phyloP scores from a whole-genome alignment of 92 coral and sea anemone species.

The Epizoanthus scotinus region DNA sequence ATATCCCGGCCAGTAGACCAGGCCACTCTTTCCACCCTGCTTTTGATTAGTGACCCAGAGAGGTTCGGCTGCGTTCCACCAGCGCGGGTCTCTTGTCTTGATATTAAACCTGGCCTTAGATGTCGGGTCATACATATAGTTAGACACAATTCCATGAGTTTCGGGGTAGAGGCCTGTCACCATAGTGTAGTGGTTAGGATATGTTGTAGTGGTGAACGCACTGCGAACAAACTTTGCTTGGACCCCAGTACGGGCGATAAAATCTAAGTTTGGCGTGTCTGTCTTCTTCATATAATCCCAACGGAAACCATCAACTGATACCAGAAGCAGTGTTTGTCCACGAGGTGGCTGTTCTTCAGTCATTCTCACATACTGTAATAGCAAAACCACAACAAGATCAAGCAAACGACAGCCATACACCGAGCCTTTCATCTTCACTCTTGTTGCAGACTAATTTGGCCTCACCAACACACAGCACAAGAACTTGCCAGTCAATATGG shows the following conservation, averaged over 20 bases:
- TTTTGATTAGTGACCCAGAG: conserved; percentile 88
- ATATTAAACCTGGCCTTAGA: conserved; percentile 59
- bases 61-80: conserved; percentile 93
- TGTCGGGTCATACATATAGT: conserved; percentile 85
- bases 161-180: conserved; percentile 95
- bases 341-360: not conserved
- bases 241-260: conserved; percentile 72
- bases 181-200: conserved; percentile 78
- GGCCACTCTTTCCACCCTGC: conserved; percentile 79
- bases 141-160: conserved; percentile 85
- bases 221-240: conserved; percentile 74
- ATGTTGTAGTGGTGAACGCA: conserved; percentile 83
- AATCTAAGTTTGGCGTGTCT: conserved; percentile 77
- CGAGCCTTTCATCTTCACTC: not conserved
- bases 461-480: too few species aligned
- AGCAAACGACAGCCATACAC: not conserved
- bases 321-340: conserved; percentile 67
- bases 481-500: too few species aligned
- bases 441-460: not conserved
- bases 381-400: not conserved
- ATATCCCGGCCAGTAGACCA: conserved; percentile 89
- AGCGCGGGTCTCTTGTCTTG: conserved; percentile 69
- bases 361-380: not conserved
- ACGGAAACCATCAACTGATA: conserved; percentile 89
- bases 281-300: conserved; percentile 88